phyloP scores from a whole-genome alignment of 2,888 invertebrate species.

The Orchestes rusci region DNA sequence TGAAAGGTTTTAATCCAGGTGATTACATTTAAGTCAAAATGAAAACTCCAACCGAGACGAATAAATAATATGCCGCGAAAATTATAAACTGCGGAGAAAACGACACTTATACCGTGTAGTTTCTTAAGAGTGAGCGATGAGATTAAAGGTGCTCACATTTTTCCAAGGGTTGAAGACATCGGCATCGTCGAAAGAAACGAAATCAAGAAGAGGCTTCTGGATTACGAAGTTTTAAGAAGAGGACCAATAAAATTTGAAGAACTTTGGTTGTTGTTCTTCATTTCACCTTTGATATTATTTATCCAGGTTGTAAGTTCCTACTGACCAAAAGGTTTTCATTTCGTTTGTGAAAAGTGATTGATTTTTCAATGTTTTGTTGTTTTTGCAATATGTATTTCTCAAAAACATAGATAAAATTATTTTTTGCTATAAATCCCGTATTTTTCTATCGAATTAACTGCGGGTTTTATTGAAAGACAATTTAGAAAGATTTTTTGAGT shows the following conservation, averaged over 20 bases:
- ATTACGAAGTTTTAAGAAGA: too few species aligned
- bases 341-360: not conserved
- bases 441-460: not conserved
- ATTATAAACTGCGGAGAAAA: not conserved
- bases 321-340: slow-evolving; percentile 4
- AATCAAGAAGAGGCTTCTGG: too few species aligned
- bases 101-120: not conserved
- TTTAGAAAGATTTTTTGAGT: not conserved
- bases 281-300: not conserved
- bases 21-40: not conserved
- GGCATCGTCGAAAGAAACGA: not conserved
- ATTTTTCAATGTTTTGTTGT: too few species aligned
- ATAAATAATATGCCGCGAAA: not conserved
- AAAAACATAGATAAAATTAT: not conserved
- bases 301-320: not conserved
- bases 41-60: not conserved
- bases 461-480: not conserved
- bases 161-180: not conserved
- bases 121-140: not conserved
- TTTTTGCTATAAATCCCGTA: not conserved
- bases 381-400: slow-evolving; percentile 10
- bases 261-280: not conserved
- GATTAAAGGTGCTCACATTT: not conserved
- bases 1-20: not conserved
- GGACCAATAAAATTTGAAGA: not conserved